These are phyloP conservation scores for Rhinogobio ventralis DNA, from an alignment of 2,797 vertebrate species.

Conservation along the genomic window DNA sequence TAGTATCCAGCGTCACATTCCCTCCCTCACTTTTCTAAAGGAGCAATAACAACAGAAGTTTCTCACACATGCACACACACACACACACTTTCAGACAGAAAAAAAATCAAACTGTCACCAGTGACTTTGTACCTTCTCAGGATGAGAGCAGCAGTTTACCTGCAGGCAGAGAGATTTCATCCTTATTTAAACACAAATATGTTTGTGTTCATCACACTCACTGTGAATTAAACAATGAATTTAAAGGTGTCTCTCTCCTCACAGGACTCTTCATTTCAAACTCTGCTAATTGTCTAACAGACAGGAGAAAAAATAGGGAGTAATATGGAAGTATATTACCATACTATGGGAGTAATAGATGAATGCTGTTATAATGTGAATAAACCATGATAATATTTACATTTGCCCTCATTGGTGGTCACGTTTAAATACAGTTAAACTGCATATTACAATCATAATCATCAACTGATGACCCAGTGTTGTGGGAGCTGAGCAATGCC, in stretches of 20 bases:
- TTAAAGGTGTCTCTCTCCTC: background rate
- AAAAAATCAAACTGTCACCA: conserved; percentile 38
- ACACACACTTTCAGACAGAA: conserved; percentile 2
- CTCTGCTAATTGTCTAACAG: background rate
- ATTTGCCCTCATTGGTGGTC: background rate
- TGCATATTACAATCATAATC: background rate
- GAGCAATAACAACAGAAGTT: conserved; percentile 43
- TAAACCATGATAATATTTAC: background rate
- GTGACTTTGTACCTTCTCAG: conserved; percentile 44
- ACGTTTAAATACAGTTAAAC: background rate
- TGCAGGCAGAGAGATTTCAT: background rate
- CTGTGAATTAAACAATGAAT: background rate
- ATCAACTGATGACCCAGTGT: no score
- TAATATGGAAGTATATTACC: no score
- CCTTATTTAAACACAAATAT: conserved; percentile 20
- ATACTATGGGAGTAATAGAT: background rate
- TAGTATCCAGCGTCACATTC: background rate
- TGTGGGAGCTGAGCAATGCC: no score
- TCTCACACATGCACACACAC: conserved; percentile 11
- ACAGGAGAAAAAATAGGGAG: background rate
- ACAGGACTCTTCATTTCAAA: conserved; percentile 2
- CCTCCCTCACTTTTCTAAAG: conserved; percentile 42
- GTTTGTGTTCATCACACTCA: background rate
- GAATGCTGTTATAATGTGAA: background rate
- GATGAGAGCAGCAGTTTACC: background rate